Percentiles rank a stretch among this genome's conserved stretches.
Conservation (phyloP, 2,113 vertebrate species). For the Promerops cafer region DNA sequence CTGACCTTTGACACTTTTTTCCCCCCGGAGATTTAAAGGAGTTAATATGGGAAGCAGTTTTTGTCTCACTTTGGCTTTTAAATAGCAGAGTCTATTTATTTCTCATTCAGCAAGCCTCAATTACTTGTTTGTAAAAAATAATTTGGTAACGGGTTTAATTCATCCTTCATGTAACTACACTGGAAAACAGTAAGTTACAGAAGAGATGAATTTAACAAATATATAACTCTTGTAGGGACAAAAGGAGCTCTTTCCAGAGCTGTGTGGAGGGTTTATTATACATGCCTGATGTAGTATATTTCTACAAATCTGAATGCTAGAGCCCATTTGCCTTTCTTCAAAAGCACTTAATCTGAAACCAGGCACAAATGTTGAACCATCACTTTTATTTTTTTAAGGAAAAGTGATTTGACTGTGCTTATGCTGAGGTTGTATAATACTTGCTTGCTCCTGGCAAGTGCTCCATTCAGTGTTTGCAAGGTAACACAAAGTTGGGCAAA, state of each 20-base stretch:
- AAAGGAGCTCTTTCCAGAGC: slow-evolving; percentile 44
- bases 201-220: slow-evolving; percentile 51
- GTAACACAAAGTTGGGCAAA: background rate
- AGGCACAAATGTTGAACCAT: background rate
- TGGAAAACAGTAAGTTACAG: slow-evolving; percentile 58
- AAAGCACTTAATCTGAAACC: background rate
- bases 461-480: background rate
- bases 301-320: background rate
- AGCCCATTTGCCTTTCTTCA: background rate
- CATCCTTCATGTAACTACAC: slow-evolving; percentile 40
- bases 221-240: slow-evolving; percentile 58
- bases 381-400: background rate
- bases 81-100: slow-evolving; percentile 44
- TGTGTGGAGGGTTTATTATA: slow-evolving; percentile 31
- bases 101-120: slow-evolving; percentile 23
- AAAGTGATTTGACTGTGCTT: background rate
- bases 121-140: slow-evolving; percentile 54
- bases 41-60: slow-evolving; percentile 53
- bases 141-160: slow-evolving; percentile 53
- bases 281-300: background rate
- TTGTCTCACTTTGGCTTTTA: slow-evolving; percentile 47
- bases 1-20: slow-evolving; percentile 24
- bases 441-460: background rate
- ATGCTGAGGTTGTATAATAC: background rate
- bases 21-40: slow-evolving; percentile 27